Evolutionary conservation across 2,113 vertebrate genomes (phyloP).

Genomic region (Lagopus muta): DNA sequence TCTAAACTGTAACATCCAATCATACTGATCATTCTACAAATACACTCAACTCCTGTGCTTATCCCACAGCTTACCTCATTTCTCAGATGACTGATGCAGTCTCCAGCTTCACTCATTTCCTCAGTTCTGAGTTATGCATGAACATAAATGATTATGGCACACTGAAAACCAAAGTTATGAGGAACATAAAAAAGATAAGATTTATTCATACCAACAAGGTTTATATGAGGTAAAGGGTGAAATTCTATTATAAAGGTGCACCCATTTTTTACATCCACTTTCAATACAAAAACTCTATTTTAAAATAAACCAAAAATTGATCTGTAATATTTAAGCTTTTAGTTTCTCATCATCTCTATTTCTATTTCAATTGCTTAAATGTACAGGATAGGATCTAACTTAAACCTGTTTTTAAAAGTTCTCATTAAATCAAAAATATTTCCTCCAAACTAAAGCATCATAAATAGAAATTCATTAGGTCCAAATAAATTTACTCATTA

Average conservation of each 20-base stretch:
- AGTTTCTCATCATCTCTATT: neutral
- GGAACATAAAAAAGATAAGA: neutral
- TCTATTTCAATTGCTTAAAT: neutral
- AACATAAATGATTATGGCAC: constrained; percentile 6
- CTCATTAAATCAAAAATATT: neutral
- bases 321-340: neutral
- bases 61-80: neutral
- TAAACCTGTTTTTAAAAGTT: neutral
- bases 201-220: neutral
- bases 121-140: neutral
- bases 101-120: neutral
- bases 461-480: neutral
- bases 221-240: neutral
- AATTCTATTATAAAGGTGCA: neutral
- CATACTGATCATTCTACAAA: neutral
- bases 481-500: neutral
- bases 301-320: neutral
- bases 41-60: neutral
- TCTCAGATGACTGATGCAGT: neutral
- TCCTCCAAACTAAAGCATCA: neutral
- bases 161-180: neutral
- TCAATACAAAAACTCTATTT: neutral
- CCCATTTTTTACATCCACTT: neutral
- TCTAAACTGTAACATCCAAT: neutral
- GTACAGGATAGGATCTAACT: rapidly evolving